A percentile compares a stretch with the other conserved stretches of the same genome.
Evolutionary conservation across 2,113 vertebrate species (phyloP).

Genomic region (Crotalus horridus): DNA sequence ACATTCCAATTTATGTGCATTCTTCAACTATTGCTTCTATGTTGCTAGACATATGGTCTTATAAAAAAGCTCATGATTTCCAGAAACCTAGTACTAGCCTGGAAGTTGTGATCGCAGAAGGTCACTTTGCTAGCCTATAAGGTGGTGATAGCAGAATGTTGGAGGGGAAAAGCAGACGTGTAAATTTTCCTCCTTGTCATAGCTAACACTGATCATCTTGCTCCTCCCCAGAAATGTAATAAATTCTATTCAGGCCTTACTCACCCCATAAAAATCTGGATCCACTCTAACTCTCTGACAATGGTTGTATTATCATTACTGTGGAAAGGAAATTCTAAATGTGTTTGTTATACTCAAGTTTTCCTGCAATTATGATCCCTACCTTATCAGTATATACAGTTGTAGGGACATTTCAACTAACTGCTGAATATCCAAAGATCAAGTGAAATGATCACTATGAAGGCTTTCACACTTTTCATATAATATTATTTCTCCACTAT

Average conservation of each 20-base stretch:
- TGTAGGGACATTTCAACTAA: background rate
- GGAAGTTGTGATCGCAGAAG: background rate
- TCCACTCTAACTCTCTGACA: too few species aligned
- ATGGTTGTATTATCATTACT: too few species aligned
- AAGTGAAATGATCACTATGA: too few species aligned
- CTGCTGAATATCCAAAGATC: background rate
- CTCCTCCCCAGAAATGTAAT: background rate
- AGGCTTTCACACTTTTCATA: background rate
- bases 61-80: background rate
- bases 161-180: background rate
- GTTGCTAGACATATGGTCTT: too few species aligned
- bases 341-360: background rate
- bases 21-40: background rate
- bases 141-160: background rate
- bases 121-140: background rate
- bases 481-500: background rate
- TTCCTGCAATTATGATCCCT: background rate
- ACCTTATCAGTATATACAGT: background rate
- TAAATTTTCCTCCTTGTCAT: conserved; percentile 20
- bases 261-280: background rate
- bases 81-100: too few species aligned
- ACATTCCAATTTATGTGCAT: background rate
- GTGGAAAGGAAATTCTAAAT: background rate
- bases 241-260: background rate
- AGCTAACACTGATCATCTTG: background rate